Evolutionary conservation across 35 echinoderm and acorn worm genomes (phyloP), one percentile per base, ranked within the genome.

Genomic region (Hemicentrotus pulcherrimus): DNA sequence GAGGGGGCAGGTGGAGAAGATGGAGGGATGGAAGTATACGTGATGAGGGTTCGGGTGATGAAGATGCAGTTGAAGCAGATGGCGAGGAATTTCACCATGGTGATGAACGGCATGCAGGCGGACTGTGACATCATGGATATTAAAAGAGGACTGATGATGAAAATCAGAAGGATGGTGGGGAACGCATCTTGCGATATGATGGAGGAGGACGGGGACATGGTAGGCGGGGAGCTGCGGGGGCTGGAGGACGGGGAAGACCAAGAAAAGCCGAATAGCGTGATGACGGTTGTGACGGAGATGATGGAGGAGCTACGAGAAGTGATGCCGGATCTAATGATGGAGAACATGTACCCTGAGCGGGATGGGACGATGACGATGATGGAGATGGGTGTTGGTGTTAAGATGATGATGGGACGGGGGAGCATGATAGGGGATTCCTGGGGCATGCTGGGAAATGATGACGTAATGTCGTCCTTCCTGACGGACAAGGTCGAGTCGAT

Each of bases 391-490:
- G 6, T 5, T 78, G 65, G 65, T 78, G 65, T 22, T 28, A 78
- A 78, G 65, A 78, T 78, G 32, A 90, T 90, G 88, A 45, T 90
- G 88, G 88, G 32, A 28, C 32, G 12, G 32, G 88, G 88, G 46
- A 47, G 88, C 88, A 90, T 90, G 88, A 90, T 90, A 0, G 88
- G 88, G 13, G 46, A 33, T 90, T 46, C 32, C 32, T 90, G 88
- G 88, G 88, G 88, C 12, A 47, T 90, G 88, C 32, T 90, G 32
- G 88, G 88, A 19, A 32, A 47, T 46, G 88, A 41, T 47, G 88
- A 90, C 88, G 19, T 32, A 4, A 90, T 90, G 32, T 90, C 88
- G 5, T 11, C 46, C 12, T 90, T 90, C 88, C 32, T 90, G 9
- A 90, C 32, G 16, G 88, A 90, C 6, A 90, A 1, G 32, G 32